Evolutionary conservation across 2,113 vertebrate genomes (phyloP), one percentile per base, ranked within the genome.

Genomic region (Trematocara nigrifrons): DNA sequence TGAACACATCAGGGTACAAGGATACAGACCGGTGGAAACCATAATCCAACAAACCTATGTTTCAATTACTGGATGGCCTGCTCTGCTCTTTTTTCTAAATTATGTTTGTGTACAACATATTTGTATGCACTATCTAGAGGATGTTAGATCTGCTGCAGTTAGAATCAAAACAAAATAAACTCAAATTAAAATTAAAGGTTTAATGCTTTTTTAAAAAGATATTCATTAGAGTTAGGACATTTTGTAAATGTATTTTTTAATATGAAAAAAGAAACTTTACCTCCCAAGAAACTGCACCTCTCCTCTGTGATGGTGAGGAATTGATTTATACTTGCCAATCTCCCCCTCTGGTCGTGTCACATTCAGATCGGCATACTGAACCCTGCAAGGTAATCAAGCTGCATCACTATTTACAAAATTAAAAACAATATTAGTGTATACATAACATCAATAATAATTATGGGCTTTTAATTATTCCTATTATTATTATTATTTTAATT

Each of bases 241-340:
- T 71, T 45, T 45, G 8, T 10, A 26, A 71, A 26, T 71, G 12
- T 26, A 26, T 26, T 47, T 47, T 71, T 29, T 18, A 74, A 74
- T 49, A 33, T 31, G 71, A 76, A 2, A 54, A 78, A 38, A 56
- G 3, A 6, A 5, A 15, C 42, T 96, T 95, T 80, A 97, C 98
- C 98, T 98, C 87, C 98, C 98, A 13, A 99, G 96, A 89, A 99
- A 99, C 93, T 99, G 98, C 76, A 99, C 98, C 93, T 99, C 98
- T 80, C 98, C 98, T 87, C 98, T 95, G 86, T 99, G 98, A 89
- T 99, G 98, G 86, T 99, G 98, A 13, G 98, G 97, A 86, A 99
- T 99, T 8, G 98, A 99, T 93, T 98, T 99, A 94, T 99, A 99
- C 93, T 97, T 99, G 83, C 98, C 98, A 0, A 98, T 96, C 87